A percentile compares a stretch with the other conserved stretches of the same genome.
Conservation (phyloP, 2,888 invertebrate species). For the Taphrorychus bicolor region DNA sequence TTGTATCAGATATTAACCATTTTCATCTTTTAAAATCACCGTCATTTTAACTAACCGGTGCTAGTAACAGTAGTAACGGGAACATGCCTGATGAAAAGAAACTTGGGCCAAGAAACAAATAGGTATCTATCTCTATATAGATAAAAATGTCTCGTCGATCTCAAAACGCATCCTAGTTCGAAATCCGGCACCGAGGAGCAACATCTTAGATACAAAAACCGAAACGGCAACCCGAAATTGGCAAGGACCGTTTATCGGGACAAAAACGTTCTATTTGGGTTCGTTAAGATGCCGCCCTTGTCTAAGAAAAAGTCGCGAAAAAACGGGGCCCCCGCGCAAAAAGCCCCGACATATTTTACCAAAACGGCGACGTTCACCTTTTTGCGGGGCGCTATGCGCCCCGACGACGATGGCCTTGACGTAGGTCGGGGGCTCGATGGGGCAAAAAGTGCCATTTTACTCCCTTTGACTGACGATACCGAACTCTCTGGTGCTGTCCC, state of each 20-base stretch:
- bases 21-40: no score
- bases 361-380: constrained; percentile 39
- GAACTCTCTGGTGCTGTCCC: constrained; percentile 34
- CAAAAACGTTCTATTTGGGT: constrained; percentile 59
- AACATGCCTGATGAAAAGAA: no score
- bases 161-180: neutral
- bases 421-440: constrained; percentile 46
- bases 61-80: no score
- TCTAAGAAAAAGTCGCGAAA: constrained; percentile 38
- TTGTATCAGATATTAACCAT: no score
- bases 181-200: neutral
- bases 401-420: constrained; percentile 42
- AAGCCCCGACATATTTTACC: constrained; percentile 39
- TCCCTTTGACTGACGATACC: constrained; percentile 33
- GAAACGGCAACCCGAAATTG: constrained; percentile 21
- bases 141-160: neutral
- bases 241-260: constrained; percentile 26
- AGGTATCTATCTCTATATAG: no score
- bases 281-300: constrained; percentile 49
- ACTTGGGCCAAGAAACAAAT: no score
- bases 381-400: constrained; percentile 39
- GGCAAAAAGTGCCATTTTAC: constrained; percentile 42
- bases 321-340: constrained; percentile 40
- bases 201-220: constrained; percentile 15
- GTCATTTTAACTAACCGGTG: no score